A percentile compares a stretch with the other conserved stretches of the same genome.
Evolutionary conservation across 2,888 invertebrate genomes (phyloP).

Genomic region (Hypsopygia costalis): DNA sequence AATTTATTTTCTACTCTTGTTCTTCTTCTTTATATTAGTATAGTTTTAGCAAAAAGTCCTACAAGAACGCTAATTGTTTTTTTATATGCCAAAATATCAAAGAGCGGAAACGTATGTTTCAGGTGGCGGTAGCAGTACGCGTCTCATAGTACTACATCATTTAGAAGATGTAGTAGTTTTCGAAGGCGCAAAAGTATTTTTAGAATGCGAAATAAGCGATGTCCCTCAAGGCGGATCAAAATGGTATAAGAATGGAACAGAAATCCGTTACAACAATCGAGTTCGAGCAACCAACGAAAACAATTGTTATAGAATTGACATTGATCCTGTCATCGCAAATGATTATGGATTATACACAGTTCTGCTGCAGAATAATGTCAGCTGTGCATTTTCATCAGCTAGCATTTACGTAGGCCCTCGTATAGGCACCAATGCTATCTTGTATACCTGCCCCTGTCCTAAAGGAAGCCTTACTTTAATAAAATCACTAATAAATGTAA

Average conservation of each 20-base stretch:
- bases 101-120: conserved; percentile 9
- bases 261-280: conserved; percentile 15
- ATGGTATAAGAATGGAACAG: conserved; percentile 32
- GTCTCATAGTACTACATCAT: conserved; percentile 23
- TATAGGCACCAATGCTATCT: conserved; percentile 7
- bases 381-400: conserved; percentile 21
- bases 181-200: conserved; percentile 22
- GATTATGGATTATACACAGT: conserved; percentile 32
- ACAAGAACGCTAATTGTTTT: too few species aligned
- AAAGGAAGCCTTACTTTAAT: conserved; percentile 11
- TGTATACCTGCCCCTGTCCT: conserved; percentile 5
- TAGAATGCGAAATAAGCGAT: conserved; percentile 26
- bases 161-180: conserved; percentile 24
- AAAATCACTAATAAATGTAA: conserved; percentile 21
- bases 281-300: conserved; percentile 18
- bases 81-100: background rate
- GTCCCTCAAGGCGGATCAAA: conserved; percentile 14
- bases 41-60: too few species aligned
- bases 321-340: conserved; percentile 15
- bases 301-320: conserved; percentile 25
- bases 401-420: conserved; percentile 24
- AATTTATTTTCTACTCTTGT: too few species aligned
- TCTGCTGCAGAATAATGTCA: conserved; percentile 16
- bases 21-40: too few species aligned
- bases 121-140: conserved; percentile 12